These are phyloP conservation scores for Callipepla californica DNA, from an alignment of 2,113 vertebrate species.

Conservation along the genomic window DNA sequence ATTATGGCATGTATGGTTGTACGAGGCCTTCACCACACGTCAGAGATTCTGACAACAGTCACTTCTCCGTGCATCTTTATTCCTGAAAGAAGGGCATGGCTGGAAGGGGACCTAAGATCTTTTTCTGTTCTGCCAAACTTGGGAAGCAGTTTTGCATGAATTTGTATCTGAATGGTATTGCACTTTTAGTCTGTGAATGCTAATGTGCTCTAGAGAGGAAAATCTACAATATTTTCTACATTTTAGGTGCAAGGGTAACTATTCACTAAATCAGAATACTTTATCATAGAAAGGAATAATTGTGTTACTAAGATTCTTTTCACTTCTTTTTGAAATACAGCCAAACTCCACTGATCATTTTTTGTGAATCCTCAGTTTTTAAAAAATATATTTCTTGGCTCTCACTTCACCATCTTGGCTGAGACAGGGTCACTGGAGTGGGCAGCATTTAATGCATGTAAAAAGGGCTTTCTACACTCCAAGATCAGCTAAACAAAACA, in stretches of 20 bases:
- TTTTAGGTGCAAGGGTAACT: not conserved
- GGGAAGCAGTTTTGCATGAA: not conserved
- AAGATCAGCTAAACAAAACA: not conserved
- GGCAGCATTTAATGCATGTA: accelerated
- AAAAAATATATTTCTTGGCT: not conserved
- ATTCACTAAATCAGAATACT: not conserved
- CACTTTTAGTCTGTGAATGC: not conserved
- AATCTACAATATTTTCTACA: not conserved
- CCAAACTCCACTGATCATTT: not conserved
- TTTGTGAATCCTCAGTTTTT: accelerated
- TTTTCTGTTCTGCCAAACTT: not conserved
- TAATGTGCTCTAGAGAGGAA: not conserved
- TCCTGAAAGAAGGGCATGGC: not conserved
- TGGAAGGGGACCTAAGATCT: accelerated
- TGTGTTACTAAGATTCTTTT: not conserved
- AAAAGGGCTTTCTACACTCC: not conserved
- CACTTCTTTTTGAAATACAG: not conserved
- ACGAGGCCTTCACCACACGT: accelerated
- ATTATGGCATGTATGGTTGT: not conserved
- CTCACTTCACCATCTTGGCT: not conserved
- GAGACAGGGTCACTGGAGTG: not conserved
- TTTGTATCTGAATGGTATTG: not conserved
- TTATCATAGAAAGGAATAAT: not conserved
- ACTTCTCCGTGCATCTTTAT: not conserved
- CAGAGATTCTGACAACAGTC: not conserved